Conservation (phyloP, 2,113 vertebrate species). For the Lophius piscatorius region DNA sequence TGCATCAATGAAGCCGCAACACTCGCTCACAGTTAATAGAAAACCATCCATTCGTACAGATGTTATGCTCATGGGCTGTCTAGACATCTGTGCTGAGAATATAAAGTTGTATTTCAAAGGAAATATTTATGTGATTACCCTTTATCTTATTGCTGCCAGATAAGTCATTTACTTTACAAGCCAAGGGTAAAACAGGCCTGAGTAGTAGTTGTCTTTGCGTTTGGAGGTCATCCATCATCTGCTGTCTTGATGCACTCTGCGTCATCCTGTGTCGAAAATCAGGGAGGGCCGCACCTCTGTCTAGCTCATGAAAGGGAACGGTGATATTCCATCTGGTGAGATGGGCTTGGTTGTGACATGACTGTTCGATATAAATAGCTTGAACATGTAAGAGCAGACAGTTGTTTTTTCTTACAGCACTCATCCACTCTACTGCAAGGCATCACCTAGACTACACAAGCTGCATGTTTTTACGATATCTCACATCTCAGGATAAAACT, state of each 20-base stretch:
- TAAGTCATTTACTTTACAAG: constrained; percentile 27
- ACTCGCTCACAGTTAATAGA: background rate
- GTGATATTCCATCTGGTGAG: constrained; percentile 38
- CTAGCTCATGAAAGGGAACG: constrained; percentile 27
- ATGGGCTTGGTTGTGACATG: constrained; percentile 22
- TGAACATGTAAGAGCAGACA: constrained; percentile 25
- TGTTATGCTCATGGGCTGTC: background rate
- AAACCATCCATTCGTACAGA: background rate
- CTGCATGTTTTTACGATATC: constrained; percentile 19
- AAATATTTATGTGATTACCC: background rate
- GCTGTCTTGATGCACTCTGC: constrained; percentile 41
- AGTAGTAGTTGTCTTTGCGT: constrained; percentile 37
- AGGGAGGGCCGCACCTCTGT: constrained; percentile 31
- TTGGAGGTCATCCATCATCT: constrained; percentile 61
- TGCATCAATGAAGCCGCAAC: background rate
- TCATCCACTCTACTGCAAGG: background rate
- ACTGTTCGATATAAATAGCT: constrained; percentile 23
- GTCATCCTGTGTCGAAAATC: constrained; percentile 43
- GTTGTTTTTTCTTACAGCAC: constrained; percentile 6
- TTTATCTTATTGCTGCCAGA: background rate
- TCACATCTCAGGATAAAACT: constrained; percentile 25
- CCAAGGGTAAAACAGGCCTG: constrained; percentile 21
- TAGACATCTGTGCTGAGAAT: background rate
- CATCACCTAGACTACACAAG: constrained; percentile 1
- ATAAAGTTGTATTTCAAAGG: background rate